Base-by-base conservation (phyloP, 2,888 invertebrate genomes). In the Ectobius pallidus region DNA sequence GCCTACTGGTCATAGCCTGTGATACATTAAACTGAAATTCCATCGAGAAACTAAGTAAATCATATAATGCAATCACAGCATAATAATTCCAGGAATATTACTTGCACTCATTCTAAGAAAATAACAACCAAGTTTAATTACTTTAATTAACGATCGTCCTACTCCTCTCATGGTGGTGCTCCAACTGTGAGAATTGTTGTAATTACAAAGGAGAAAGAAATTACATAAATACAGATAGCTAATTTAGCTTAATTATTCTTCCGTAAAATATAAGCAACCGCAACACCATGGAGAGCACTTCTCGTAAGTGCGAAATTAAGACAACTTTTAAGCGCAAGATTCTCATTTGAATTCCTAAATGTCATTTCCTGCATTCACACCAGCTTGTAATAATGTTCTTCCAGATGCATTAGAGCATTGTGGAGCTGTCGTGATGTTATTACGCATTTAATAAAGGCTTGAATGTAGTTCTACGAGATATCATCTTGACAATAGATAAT, bases 181-280 rank as follows among this genome's bases (percentile, higher is more conserved):
- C 61, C 20, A n/a, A 16, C 27, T 65, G 27, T 44, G 44, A 46
- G 44, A 27, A 27, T n/a, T 16, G 65, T n/a, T n/a, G 65, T 27
- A 65, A 65, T 65, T 65, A 65, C 27, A 46, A 16, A 16, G n/a
- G 32, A 46, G 34, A 30, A 30, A 61, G 61, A 32, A 61, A 61
- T 18, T n/a, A 32, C 46, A 42, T 44, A 42, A 46, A 25, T 65
- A 42, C 46, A 34, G 30, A 65, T 65, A 27, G 42, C 65, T 65
- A 65, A 65, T 65, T 65, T 65, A 46, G 44, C 46, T 65, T 65
- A 65, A 65, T 65, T 46, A 65, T 65, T 65, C 65, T 65, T 65
- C 65, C 65, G 46, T 65, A 44, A 65, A 65, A 46, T 44, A 65
- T 65, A 65, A 65, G n/a, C 58, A n/a, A n/a, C n/a, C n/a, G n/a